phyloP scores from a whole-genome alignment of 2,797 vertebrate species.

The Melanotaenia parkinsoni region DNA sequence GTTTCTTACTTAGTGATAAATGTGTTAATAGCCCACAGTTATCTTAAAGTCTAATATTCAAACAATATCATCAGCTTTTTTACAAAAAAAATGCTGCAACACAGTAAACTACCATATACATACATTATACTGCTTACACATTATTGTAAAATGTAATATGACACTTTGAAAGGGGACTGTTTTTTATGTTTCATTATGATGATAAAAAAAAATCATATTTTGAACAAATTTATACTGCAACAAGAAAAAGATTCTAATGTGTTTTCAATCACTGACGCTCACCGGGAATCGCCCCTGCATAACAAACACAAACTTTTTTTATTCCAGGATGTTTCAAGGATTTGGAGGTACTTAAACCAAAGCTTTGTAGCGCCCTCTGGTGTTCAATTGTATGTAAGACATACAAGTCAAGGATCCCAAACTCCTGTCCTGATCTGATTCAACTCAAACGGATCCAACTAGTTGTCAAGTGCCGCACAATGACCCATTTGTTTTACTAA shows the following conservation, averaged over 20 bases:
- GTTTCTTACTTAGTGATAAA: too few relatives aligned
- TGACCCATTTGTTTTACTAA: too few relatives aligned
- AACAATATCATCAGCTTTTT: not conserved
- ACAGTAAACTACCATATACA: not conserved
- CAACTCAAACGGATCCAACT: not conserved
- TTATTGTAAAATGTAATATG: too few relatives aligned
- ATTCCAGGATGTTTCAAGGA: not conserved
- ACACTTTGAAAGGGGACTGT: too few relatives aligned
- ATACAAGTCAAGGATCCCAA: not conserved
- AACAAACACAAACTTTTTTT: not conserved
- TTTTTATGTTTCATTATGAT: too few relatives aligned
- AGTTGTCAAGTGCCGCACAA: too few relatives aligned
- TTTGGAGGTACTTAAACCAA: not conserved
- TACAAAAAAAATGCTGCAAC: not conserved
- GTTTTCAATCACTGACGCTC: not conserved
- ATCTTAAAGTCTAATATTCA: not conserved
- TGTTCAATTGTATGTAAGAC: conserved; percentile 11
- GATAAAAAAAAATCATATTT: too few relatives aligned
- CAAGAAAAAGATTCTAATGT: not conserved
- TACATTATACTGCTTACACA: too few relatives aligned
- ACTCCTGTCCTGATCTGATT: too few relatives aligned
- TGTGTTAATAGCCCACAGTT: too few relatives aligned
- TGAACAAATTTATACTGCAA: not conserved
- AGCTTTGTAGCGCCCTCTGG: conserved; percentile 53
- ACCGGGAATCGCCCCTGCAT: not conserved